Conservation (phyloP, 2,888 invertebrate genomes). For the Bembecia ichneumoniformis region DNA sequence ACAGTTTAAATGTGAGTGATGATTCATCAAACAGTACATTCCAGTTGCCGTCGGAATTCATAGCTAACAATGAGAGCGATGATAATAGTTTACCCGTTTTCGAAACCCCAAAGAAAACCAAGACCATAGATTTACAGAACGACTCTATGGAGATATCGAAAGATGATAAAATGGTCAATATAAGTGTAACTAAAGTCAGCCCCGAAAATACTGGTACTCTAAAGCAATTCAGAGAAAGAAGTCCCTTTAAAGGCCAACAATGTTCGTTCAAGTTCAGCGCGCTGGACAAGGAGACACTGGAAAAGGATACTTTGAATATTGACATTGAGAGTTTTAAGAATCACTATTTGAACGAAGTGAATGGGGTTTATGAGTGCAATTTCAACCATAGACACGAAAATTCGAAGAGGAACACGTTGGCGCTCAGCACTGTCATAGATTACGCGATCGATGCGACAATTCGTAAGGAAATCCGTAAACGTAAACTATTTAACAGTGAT, state of each 20-base stretch:
- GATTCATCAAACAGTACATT: slow-evolving; percentile 22
- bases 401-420: slow-evolving; percentile 3
- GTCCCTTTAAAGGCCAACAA: slow-evolving; percentile 16
- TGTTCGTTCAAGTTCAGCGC: slow-evolving; percentile 37
- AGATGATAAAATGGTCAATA: slow-evolving; percentile 31
- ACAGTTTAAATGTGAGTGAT: slow-evolving; percentile 4
- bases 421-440: slow-evolving; percentile 19
- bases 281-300: slow-evolving; percentile 24
- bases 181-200: slow-evolving; percentile 29
- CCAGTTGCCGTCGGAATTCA: slow-evolving; percentile 22
- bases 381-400: slow-evolving; percentile 16
- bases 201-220: slow-evolving; percentile 10
- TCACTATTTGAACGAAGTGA: slow-evolving; percentile 42
- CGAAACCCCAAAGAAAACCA: slow-evolving; percentile 32
- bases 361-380: slow-evolving; percentile 16
- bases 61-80: slow-evolving; percentile 19
- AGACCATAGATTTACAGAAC: slow-evolving; percentile 32
- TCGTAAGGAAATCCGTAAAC: not conserved
- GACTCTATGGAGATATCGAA: slow-evolving; percentile 46
- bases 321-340: slow-evolving; percentile 50
- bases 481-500: not conserved
- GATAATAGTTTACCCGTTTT: slow-evolving; percentile 15
- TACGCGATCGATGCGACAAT: slow-evolving; percentile 8
- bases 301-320: slow-evolving; percentile 25
- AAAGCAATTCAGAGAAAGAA: slow-evolving; percentile 11